Evolutionary conservation across 2,797 vertebrate species (phyloP).

Genomic region (Megalops cyprinoides): DNA sequence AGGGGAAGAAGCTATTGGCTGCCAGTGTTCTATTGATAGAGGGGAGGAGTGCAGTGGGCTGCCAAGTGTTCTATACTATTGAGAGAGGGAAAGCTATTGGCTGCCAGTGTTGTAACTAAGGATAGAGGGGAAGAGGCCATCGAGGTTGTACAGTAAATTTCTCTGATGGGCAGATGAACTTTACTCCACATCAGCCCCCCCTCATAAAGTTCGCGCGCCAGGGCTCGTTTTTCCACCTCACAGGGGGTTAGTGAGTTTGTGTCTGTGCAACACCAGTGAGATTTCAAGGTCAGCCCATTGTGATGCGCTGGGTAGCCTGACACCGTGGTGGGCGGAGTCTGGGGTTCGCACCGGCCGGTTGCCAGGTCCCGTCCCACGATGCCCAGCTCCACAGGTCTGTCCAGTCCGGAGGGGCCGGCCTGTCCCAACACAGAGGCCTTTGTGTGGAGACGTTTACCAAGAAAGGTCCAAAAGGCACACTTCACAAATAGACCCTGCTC

Average conservation of each 20-base stretch:
- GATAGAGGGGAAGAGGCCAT: background rate
- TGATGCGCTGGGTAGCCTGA: background rate
- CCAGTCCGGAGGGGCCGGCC: background rate
- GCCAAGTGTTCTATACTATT: too few species aligned
- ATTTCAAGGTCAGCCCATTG: background rate
- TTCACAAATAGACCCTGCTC: background rate
- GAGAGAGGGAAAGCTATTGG: too few species aligned
- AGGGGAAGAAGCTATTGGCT: too few species aligned
- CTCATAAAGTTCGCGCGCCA: constrained; percentile 50
- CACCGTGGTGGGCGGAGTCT: background rate
- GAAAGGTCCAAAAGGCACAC: too few species aligned
- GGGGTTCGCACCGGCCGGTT: background rate
- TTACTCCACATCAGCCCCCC: constrained; percentile 54
- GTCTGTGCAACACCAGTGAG: background rate
- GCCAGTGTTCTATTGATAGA: too few species aligned
- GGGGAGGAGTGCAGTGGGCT: too few species aligned
- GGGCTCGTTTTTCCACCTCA: constrained; percentile 52
- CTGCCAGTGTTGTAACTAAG: too few species aligned
- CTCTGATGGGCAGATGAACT: constrained; percentile 48
- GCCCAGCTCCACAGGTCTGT: background rate
- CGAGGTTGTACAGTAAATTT: background rate
- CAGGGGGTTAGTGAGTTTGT: constrained; percentile 21
- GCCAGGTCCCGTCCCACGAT: background rate
- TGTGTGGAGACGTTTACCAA: background rate
- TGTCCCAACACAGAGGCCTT: background rate